Evolutionary conservation across 2,113 vertebrate genomes (phyloP).

Genomic region (Perca flavescens): DNA sequence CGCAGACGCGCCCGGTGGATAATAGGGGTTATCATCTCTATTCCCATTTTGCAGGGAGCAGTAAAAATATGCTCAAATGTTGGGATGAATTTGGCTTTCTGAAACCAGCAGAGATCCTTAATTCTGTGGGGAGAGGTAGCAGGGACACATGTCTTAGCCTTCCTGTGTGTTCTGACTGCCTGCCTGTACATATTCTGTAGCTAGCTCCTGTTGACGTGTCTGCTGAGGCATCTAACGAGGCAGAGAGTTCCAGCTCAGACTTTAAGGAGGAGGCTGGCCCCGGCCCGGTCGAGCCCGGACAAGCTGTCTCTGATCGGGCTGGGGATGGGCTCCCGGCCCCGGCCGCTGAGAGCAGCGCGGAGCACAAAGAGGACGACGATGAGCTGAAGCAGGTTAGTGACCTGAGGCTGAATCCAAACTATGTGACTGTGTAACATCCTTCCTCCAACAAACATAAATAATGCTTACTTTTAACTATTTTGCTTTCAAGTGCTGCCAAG

Average conservation of each 20-base stretch:
- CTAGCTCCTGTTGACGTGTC: background rate
- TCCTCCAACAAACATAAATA: background rate
- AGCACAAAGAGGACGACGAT: background rate
- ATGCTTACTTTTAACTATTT: background rate
- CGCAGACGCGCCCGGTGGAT: no score
- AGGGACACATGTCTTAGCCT: background rate
- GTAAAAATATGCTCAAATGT: background rate
- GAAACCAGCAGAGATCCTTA: background rate
- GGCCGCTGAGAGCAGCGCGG: background rate
- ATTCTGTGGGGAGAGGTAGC: background rate
- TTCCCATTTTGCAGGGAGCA: background rate
- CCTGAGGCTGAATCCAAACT: constrained; percentile 17
- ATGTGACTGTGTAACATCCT: background rate
- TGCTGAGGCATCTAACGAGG: background rate
- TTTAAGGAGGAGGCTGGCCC: background rate
- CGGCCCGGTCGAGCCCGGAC: background rate
- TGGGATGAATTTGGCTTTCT: background rate
- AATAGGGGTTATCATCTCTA: no score
- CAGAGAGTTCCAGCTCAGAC: constrained; percentile 29
- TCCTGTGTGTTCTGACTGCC: background rate
- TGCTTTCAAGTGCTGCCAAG: background rate
- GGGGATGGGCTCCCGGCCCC: background rate
- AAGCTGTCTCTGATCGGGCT: background rate
- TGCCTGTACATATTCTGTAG: constrained; percentile 22
- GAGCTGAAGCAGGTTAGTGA: constrained; percentile 56